phyloP scores from a whole-genome alignment of 2,888 invertebrate genomes.

The Volucella inflata region DNA sequence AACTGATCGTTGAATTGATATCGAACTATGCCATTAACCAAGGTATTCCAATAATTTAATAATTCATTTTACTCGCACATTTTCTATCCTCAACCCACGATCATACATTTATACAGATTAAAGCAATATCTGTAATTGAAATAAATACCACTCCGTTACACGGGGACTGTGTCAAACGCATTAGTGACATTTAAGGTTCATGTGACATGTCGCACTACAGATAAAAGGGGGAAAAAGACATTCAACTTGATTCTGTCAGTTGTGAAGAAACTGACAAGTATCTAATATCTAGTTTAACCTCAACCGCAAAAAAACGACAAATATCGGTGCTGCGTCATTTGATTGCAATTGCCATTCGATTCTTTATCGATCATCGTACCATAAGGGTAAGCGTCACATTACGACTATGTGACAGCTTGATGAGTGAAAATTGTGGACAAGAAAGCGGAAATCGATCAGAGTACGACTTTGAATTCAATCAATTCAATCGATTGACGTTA shows the following conservation, averaged over 20 bases:
- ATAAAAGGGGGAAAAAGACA: slow-evolving; percentile 2
- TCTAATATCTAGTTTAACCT: slow-evolving; percentile 51
- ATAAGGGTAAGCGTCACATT: background rate
- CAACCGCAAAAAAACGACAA: slow-evolving; percentile 52
- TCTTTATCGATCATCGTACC: slow-evolving; percentile 6
- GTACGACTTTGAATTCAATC: background rate
- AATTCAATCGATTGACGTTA: slow-evolving; percentile 29
- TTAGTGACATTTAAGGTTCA: slow-evolving; percentile 18
- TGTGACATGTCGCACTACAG: slow-evolving; percentile 57
- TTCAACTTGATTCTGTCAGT: slow-evolving; percentile 8
- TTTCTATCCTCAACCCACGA: background rate
- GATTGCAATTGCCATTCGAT: slow-evolving; percentile 26
- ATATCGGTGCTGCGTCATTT: slow-evolving; percentile 47
- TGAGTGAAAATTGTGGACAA: slow-evolving; percentile 35
- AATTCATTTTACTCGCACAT: slow-evolving; percentile 41
- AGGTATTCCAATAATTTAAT: slow-evolving; percentile 26
- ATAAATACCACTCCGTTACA: slow-evolving; percentile 31
- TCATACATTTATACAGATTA: slow-evolving; percentile 7
- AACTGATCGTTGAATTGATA: slow-evolving; percentile 24
- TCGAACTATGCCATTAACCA: slow-evolving; percentile 18
- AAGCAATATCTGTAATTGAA: slow-evolving; percentile 39
- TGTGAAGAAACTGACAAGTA: slow-evolving; percentile 26
- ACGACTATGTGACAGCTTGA: slow-evolving; percentile 44
- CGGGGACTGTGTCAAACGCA: slow-evolving; percentile 29
- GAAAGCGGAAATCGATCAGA: slow-evolving; percentile 57